These are phyloP conservation scores for Zosterops lateralis DNA, from an alignment of 2,113 vertebrate species.

Conservation along the genomic window DNA sequence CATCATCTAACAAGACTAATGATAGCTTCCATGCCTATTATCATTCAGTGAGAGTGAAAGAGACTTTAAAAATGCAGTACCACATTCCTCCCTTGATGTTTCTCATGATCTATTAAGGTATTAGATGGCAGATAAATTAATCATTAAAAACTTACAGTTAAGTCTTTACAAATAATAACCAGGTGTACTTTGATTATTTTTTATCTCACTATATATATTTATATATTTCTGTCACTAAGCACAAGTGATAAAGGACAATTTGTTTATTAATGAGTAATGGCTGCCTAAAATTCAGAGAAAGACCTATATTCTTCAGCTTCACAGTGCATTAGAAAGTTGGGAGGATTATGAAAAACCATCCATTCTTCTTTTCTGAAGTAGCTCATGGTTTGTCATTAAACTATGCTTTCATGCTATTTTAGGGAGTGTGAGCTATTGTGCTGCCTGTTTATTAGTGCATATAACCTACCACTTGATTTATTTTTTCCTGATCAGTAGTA, in stretches of 20 bases:
- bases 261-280: conserved; percentile 48
- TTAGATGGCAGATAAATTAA: conserved; percentile 84
- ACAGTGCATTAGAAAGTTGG: conserved; percentile 7
- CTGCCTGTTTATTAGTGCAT: conserved; percentile 38
- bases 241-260: conserved; percentile 48
- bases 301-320: conserved; percentile 12
- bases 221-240: conserved; percentile 66
- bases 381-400: conserved; percentile 19
- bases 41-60: conserved; percentile 78
- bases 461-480: conserved; percentile 50
- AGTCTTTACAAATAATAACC: conserved; percentile 86
- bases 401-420: conserved; percentile 37
- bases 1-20: conserved; percentile 86
- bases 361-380: conserved; percentile 15
- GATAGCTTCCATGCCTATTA: conserved; percentile 84
- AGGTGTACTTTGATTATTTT: conserved; percentile 80
- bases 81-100: conserved; percentile 88
- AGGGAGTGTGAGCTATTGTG: conserved; percentile 22
- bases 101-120: conserved; percentile 83
- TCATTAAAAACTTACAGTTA: conserved; percentile 85
- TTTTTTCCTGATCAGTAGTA: conserved; percentile 31
- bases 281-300: conserved; percentile 38
- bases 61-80: conserved; percentile 80
- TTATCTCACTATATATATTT: conserved; percentile 75
- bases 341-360: conserved; percentile 33